Conservation (phyloP, 1,140 invertebrate species). For the Potamilus streckersoni region DNA sequence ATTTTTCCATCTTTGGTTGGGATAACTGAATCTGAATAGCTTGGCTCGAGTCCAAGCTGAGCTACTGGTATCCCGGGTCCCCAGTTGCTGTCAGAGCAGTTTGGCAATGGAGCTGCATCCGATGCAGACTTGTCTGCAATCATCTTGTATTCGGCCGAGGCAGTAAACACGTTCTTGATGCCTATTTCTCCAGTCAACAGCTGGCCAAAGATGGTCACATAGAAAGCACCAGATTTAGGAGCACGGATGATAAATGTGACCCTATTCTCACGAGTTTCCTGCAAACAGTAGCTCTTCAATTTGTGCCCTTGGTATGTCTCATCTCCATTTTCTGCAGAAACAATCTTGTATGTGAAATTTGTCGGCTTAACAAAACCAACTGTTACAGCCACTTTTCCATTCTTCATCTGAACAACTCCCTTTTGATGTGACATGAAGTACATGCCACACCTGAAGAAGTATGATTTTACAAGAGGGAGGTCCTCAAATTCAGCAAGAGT, state of each 20-base stretch:
- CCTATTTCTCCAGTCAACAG: slow-evolving; percentile 59
- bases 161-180: slow-evolving; percentile 65
- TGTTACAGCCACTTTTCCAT: slow-evolving; percentile 61
- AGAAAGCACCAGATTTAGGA: slow-evolving; percentile 64
- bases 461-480: slow-evolving; percentile 67
- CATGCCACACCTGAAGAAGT: slow-evolving; percentile 68
- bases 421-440: slow-evolving; percentile 66
- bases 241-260: slow-evolving; percentile 63
- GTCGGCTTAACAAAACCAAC: slow-evolving; percentile 65
- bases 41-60: slow-evolving; percentile 63
- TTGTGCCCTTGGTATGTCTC: slow-evolving; percentile 62
- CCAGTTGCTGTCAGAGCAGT: slow-evolving; percentile 67
- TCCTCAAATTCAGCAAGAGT: slow-evolving; percentile 64
- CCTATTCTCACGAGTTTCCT: slow-evolving; percentile 63
- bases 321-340: slow-evolving; percentile 56
- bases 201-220: slow-evolving; percentile 67
- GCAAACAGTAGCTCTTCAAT: slow-evolving; percentile 64
- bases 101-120: slow-evolving; percentile 60
- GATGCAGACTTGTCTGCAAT: slow-evolving; percentile 52
- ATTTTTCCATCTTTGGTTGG: slow-evolving; percentile 50
- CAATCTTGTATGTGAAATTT: slow-evolving; percentile 67
- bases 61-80: slow-evolving; percentile 64
- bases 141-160: slow-evolving; percentile 68
- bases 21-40: slow-evolving; percentile 52
- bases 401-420: slow-evolving; percentile 60